phyloP scores from a whole-genome alignment of 2,113 vertebrate species.

The Manacus vitellinus region DNA sequence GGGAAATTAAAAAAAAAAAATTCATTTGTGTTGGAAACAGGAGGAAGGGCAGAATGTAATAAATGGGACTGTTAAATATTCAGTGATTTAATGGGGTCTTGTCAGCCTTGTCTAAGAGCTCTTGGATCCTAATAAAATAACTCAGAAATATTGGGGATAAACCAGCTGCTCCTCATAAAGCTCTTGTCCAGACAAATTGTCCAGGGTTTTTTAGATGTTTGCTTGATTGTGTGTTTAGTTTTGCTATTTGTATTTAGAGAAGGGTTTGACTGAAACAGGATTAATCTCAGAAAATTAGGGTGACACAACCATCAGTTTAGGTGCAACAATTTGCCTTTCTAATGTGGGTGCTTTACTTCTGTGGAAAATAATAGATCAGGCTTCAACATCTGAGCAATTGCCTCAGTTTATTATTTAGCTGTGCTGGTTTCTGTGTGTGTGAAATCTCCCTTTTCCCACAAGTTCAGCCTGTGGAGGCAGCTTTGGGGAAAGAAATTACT shows the following conservation, averaged over 20 bases:
- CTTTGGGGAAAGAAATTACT: slow-evolving; percentile 70
- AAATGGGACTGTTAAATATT: slow-evolving; percentile 4
- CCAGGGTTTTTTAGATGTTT: not conserved
- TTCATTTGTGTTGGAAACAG: not conserved
- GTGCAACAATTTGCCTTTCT: not conserved
- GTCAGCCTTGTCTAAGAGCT: not conserved
- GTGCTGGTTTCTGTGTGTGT: not conserved
- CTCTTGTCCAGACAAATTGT: not conserved
- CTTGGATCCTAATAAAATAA: slow-evolving; percentile 9
- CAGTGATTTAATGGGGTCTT: not conserved
- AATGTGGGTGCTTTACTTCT: not conserved
- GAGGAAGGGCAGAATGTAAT: not conserved
- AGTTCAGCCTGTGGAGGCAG: slow-evolving; percentile 39
- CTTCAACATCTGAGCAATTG: not conserved
- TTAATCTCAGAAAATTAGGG: not conserved
- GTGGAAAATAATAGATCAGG: not conserved
- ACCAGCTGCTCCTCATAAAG: not conserved
- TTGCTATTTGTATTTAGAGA: not conserved
- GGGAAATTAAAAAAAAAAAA: not conserved
- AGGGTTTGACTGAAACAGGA: not conserved
- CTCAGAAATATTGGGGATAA: not conserved
- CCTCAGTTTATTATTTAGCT: not conserved
- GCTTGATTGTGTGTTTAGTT: not conserved
- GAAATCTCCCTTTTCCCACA: slow-evolving; percentile 52
- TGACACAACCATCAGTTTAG: not conserved